A percentile compares a stretch with the other conserved stretches of the same genome.
Conservation (phyloP, 1,140 invertebrate species). For the Drosophila tani region DNA sequence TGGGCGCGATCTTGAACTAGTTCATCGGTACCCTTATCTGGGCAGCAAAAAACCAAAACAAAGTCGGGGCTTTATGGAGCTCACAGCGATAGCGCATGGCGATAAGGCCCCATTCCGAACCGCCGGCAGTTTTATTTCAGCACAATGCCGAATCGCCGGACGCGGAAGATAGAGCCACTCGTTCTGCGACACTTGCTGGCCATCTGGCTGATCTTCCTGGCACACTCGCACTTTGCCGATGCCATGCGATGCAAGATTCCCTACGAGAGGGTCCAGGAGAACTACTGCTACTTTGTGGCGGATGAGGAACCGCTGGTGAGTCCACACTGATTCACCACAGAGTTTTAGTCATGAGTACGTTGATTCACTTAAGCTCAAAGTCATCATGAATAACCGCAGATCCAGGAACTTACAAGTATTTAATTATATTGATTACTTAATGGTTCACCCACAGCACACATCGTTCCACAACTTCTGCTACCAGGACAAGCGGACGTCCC, state of each 20-base stretch:
- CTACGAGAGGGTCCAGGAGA: constrained; percentile 60
- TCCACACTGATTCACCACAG: background rate
- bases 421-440: background rate
- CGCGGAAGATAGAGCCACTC: constrained; percentile 21
- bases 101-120: constrained; percentile 26
- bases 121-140: constrained; percentile 28
- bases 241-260: constrained; percentile 58
- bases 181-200: constrained; percentile 5
- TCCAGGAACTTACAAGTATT: too few species aligned
- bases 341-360: background rate
- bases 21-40: constrained; percentile 34
- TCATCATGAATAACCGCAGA: too few species aligned
- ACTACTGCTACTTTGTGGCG: constrained; percentile 67
- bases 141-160: constrained; percentile 41
- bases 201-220: constrained; percentile 10
- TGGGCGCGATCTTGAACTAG: constrained; percentile 30
- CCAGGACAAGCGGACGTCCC: constrained; percentile 67
- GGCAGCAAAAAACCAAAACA: constrained; percentile 25
- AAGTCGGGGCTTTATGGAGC: constrained; percentile 11
- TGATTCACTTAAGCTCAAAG: background rate
- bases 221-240: background rate
- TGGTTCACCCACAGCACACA: constrained; percentile 26
- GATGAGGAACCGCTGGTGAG: constrained; percentile 59
- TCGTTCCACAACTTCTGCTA: constrained; percentile 76
- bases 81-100: constrained; percentile 15